Percentiles rank a stretch among this genome's conserved stretches.
phyloP scores from a whole-genome alignment of 2,113 vertebrate species.

The Catharus bicknelli region DNA sequence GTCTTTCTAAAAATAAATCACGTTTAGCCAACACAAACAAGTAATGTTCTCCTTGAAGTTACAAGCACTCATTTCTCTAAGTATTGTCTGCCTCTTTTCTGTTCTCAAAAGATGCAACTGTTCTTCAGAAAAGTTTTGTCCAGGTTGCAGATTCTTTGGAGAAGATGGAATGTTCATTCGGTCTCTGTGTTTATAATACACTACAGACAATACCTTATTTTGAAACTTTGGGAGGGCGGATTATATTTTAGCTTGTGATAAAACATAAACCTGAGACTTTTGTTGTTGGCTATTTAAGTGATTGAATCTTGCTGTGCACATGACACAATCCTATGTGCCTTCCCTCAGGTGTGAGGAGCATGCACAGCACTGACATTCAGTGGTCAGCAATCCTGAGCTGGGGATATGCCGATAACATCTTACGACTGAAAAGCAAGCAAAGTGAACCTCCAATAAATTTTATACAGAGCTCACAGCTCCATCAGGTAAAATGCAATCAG shows the following conservation, averaged over 20 bases:
- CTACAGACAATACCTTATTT: background rate
- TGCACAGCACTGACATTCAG: slow-evolving; percentile 98
- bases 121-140: background rate
- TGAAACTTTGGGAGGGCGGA: background rate
- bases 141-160: background rate
- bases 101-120: background rate
- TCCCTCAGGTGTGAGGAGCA: slow-evolving; percentile 90
- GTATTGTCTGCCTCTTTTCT: background rate
- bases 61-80: background rate
- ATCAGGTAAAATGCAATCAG: slow-evolving; percentile 80
- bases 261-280: background rate
- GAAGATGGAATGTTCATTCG: background rate
- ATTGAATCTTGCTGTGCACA: background rate
- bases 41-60: background rate
- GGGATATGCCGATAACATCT: slow-evolving; percentile 94
- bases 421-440: slow-evolving; percentile 96
- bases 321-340: background rate
- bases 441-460: slow-evolving; percentile 96
- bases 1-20: background rate
- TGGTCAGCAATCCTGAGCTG: slow-evolving; percentile 99
- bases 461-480: slow-evolving; percentile 92
- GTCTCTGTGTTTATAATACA: background rate
- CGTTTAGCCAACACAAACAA: background rate
- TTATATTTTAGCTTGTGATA: background rate
- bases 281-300: background rate